These are phyloP conservation scores for Scalopus aquaticus DNA, from an alignment of 2,113 vertebrate species.

Conservation along the genomic window DNA sequence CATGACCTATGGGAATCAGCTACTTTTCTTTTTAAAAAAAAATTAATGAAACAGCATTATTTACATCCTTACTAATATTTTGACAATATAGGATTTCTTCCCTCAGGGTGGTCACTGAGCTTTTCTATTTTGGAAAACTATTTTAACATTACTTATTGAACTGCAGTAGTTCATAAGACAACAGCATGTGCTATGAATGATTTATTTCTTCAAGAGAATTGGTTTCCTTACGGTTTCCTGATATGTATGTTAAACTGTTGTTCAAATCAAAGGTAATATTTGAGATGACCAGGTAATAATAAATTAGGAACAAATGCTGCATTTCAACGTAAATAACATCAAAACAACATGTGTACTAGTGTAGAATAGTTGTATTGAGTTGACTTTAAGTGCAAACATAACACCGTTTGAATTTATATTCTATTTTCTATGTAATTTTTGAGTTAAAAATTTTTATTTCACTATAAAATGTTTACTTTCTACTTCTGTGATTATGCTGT, in stretches of 20 bases:
- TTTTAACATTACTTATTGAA: constrained; percentile 51
- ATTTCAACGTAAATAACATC: not conserved
- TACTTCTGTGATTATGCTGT: not conserved
- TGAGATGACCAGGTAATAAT: not conserved
- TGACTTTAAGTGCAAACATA: not conserved
- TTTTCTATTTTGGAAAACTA: not conserved
- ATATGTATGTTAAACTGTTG: not conserved
- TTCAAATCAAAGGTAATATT: constrained; percentile 16
- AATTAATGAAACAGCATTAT: no score
- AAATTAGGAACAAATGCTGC: not conserved
- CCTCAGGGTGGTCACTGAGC: no score
- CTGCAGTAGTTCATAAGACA: constrained; percentile 43
- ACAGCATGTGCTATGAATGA: not conserved
- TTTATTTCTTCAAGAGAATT: constrained; percentile 38
- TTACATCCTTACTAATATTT: no score
- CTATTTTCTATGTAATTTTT: not conserved
- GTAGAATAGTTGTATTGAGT: not conserved
- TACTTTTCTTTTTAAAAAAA: not conserved
- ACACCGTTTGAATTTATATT: not conserved
- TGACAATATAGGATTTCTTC: no score
- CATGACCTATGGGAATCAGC: not conserved
- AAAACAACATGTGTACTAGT: not conserved
- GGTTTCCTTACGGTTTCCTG: constrained; percentile 35
- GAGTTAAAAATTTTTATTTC: not conserved
- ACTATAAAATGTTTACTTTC: constrained; percentile 2